Evolutionary conservation across 2,113 vertebrate species (phyloP).

Genomic region (Gambusia affinis): DNA sequence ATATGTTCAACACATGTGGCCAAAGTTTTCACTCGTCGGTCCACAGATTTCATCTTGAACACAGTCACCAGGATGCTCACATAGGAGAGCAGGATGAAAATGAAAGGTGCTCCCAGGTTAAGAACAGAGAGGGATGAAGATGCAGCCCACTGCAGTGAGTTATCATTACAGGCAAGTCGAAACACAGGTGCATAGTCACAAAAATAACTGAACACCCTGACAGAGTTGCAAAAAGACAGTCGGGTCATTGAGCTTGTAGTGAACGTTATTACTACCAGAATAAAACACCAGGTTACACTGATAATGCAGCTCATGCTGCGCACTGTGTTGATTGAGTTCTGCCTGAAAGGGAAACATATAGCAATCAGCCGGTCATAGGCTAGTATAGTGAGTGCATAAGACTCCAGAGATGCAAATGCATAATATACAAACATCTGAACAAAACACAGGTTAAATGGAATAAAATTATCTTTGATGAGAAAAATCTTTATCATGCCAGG

Average conservation of each 20-base stretch:
- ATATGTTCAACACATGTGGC: conserved; percentile 74
- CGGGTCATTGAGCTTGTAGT: conserved; percentile 36
- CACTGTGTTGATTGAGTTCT: conserved; percentile 66
- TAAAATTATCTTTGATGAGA: conserved; percentile 62
- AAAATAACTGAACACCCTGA: conserved; percentile 74
- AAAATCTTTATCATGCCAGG: conserved; percentile 73
- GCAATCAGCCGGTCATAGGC: conserved; percentile 75
- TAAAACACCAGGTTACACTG: conserved; percentile 38
- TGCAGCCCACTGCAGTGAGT: conserved; percentile 55
- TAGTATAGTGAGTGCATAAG: conserved; percentile 66
- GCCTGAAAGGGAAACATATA: conserved; percentile 75
- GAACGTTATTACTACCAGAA: accelerated
- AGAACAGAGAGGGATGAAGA: not conserved
- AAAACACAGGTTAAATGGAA: conserved; percentile 67
- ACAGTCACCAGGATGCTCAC: conserved; percentile 64
- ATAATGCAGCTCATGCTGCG: conserved; percentile 63
- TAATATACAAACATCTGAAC: conserved; percentile 72
- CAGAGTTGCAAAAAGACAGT: conserved; percentile 74
- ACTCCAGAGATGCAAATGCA: conserved; percentile 44
- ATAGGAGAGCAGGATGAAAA: conserved; percentile 66
- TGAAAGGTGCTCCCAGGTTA: conserved; percentile 29
- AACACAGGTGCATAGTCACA: conserved; percentile 77
- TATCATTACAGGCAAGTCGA: conserved; percentile 70
- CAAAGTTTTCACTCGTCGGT: conserved; percentile 60
- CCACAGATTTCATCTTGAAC: conserved; percentile 71